Percentiles rank a stretch among this genome's conserved stretches.
Conservation (phyloP, 1,140 invertebrate genomes). For the Drosophila kikkawai region DNA sequence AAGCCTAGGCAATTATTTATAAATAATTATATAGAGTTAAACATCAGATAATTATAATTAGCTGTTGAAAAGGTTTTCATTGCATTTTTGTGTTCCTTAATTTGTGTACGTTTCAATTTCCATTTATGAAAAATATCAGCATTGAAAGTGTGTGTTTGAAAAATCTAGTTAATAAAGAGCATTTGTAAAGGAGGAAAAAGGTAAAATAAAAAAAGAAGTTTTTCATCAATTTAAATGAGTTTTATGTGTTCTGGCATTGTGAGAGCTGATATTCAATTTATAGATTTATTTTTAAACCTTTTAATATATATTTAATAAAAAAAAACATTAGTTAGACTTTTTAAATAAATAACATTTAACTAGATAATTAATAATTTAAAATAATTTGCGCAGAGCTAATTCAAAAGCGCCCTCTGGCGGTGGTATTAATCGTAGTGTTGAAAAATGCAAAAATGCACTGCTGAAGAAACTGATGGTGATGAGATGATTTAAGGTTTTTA, state of each 20-base stretch:
- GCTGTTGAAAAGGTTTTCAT: slow-evolving; percentile 73
- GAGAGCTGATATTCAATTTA: not conserved
- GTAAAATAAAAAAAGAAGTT: slow-evolving; percentile 47
- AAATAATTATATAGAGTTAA: slow-evolving; percentile 77
- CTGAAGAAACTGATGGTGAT: no score
- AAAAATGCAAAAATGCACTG: no score
- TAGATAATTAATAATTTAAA: not conserved
- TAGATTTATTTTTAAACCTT: not conserved
- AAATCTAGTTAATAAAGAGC: slow-evolving; percentile 68
- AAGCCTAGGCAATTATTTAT: slow-evolving; percentile 74
- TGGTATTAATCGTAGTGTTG: no score
- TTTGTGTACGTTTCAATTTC: slow-evolving; percentile 58
- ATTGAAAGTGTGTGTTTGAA: slow-evolving; percentile 72
- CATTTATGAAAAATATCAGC: slow-evolving; percentile 71
- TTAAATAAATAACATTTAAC: not conserved
- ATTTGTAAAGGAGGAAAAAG: slow-evolving; percentile 70
- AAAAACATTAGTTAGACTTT: no score
- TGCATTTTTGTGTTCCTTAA: slow-evolving; percentile 61
- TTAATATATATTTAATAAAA: no score
- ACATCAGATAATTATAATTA: slow-evolving; percentile 67
- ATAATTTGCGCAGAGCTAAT: no score
- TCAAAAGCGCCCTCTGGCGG: no score
- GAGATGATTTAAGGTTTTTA: no score
- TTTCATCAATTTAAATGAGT: slow-evolving; percentile 27
- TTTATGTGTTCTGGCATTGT: not conserved